A percentile compares a stretch with the other conserved stretches of the same genome.
phyloP scores from a whole-genome alignment of 2,797 vertebrate species.

The Phoeniculus purpureus region DNA sequence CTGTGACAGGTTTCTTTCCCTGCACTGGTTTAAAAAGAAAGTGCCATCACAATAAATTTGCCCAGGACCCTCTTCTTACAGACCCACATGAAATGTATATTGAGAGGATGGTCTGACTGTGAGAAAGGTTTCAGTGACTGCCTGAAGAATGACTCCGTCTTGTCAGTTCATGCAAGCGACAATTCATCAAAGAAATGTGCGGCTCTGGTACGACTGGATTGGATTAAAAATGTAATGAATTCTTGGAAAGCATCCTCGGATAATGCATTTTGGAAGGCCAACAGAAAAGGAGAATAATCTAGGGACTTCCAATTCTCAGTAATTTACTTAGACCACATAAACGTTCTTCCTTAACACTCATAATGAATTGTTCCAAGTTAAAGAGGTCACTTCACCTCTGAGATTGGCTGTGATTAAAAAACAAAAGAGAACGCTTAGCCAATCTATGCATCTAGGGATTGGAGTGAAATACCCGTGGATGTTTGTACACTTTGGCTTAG shows the following conservation, averaged over 20 bases:
- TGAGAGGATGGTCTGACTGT: not conserved
- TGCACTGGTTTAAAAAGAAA: not conserved
- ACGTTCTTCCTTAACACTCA: not conserved
- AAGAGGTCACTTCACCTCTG: slow-evolving; percentile 39
- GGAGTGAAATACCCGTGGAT: not conserved
- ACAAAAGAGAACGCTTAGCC: not conserved
- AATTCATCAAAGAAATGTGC: not conserved
- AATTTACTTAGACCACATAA: slow-evolving; percentile 56
- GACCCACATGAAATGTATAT: not conserved
- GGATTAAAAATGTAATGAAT: slow-evolving; percentile 69
- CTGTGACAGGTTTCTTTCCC: not conserved
- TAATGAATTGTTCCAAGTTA: slow-evolving; percentile 53
- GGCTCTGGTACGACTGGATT: slow-evolving; percentile 42
- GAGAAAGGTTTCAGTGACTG: not conserved
- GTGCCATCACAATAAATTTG: not conserved
- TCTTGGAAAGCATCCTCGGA: slow-evolving; percentile 58
- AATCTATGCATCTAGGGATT: not conserved
- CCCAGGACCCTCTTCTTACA: not conserved
- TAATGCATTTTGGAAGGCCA: slow-evolving; percentile 26
- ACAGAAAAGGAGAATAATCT: slow-evolving; percentile 66
- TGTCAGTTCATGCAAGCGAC: not conserved
- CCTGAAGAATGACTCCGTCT: not conserved
- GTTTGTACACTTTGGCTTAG: not conserved
- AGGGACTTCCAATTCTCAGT: slow-evolving; percentile 49
- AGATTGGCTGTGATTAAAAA: not conserved